Evolutionary conservation across 2,797 vertebrate species (phyloP), one percentile per base, ranked within the genome.

Genomic region (Oophaga sylvatica): DNA sequence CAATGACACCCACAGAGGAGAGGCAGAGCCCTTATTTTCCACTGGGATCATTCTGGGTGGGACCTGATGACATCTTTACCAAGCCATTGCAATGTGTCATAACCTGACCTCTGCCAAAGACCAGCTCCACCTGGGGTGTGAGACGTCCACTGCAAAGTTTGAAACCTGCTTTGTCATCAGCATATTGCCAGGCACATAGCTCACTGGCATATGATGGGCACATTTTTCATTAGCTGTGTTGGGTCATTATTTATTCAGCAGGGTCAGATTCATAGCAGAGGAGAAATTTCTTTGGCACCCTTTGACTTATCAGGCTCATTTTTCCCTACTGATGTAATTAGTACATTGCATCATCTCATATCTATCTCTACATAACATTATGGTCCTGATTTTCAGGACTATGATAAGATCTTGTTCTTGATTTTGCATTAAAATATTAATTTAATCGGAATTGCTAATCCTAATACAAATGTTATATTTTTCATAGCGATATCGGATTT

Each of bases 31-130:
- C 87, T 88, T 85, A 81, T 31, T 88, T 88, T 88, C 87, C 87
- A 81, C 53, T 45, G 29, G 87, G 83, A 88, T 88, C 87, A 88
- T 77, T 13, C 26, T 56, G 87, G 87, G 87, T 88, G 87, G 87
- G 65, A 88, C 87, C 77, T 48, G 70, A 73, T 81, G 87, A 88
- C 83, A 81, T 88, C 87, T 85, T 77, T 41, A 62, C 62, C 65
- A 88, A 88, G 83, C 77, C 83, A 85, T 76, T n/a, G 13, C 75
- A 71, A 73, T 88, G 78, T 88, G 83, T 88, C 87, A 88, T 81
- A 76, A 16, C 70, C 80, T 77, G 83, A 75, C 79, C 78, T 88
- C 78, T 85, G 87, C 87, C 87, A 88, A 88, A 10, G 59, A 81
- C 78, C 48, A 48, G 29, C 83, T 81, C 82, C 87, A 85, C 75